A percentile compares a stretch with the other conserved stretches of the same genome.
phyloP scores from a whole-genome alignment of 2,888 invertebrate species.

The Drosophila paranaensis region DNA sequence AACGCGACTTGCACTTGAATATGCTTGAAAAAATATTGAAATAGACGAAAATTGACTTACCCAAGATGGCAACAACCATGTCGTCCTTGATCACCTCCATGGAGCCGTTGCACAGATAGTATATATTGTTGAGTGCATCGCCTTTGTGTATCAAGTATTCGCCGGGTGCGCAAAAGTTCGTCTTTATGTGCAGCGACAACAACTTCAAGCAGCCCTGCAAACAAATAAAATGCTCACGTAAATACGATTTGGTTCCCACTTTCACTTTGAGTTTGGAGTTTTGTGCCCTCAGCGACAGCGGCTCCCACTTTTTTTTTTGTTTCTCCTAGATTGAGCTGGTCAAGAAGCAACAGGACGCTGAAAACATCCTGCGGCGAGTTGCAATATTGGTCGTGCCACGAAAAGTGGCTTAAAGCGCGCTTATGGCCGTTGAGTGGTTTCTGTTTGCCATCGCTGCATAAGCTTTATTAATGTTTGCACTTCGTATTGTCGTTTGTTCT shows the following conservation, averaged over 20 bases:
- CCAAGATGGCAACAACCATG: slow-evolving; percentile 98
- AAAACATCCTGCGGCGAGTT: neutral
- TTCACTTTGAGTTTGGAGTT: slow-evolving; percentile 9
- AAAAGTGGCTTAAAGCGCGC: slow-evolving; percentile 74
- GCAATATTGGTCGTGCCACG: slow-evolving; percentile 37
- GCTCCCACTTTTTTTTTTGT: neutral
- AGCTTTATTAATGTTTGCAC: slow-evolving; percentile 64
- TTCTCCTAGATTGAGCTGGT: slow-evolving; percentile 10
- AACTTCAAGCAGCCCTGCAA: slow-evolving; percentile 93
- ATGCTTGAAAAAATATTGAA: neutral
- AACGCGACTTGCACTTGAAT: slow-evolving; percentile 30
- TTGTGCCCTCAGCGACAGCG: neutral
- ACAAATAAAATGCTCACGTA: slow-evolving; percentile 21
- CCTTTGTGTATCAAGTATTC: slow-evolving; percentile 97
- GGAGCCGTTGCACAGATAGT: slow-evolving; percentile 97
- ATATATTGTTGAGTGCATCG: slow-evolving; percentile 96
- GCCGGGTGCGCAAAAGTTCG: slow-evolving; percentile 98
- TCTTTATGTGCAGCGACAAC: slow-evolving; percentile 95
- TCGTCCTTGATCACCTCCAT: slow-evolving; percentile 98
- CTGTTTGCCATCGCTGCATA: slow-evolving; percentile 66
- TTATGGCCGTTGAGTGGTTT: slow-evolving; percentile 72
- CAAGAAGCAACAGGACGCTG: slow-evolving; percentile 16
- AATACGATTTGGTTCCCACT: slow-evolving; percentile 43
- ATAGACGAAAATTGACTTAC: slow-evolving; percentile 86
- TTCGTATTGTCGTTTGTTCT: slow-evolving; percentile 36